Percentiles rank a stretch among this genome's conserved stretches.
These are phyloP conservation scores for Alligator sinensis DNA, from an alignment of 2,113 vertebrate genomes.

Conservation along the genomic window DNA sequence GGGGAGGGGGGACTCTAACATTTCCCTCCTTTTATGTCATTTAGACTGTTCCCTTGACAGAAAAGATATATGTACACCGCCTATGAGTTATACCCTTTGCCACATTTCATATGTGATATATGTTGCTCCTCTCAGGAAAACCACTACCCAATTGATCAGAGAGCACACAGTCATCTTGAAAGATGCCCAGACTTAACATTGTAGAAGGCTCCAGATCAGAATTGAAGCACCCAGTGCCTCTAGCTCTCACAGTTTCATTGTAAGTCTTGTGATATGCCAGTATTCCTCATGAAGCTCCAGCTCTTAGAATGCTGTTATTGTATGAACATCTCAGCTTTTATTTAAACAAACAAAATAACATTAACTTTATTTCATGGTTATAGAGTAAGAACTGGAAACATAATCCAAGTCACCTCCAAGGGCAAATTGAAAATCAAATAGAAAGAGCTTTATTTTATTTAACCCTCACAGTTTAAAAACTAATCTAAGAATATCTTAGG, in stretches of 20 bases:
- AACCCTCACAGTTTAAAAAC: not conserved
- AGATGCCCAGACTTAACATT: not conserved
- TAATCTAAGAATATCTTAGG: not conserved
- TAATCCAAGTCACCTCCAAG: not conserved
- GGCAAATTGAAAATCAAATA: not conserved
- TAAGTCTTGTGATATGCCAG: not conserved
- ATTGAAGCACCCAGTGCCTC: not conserved
- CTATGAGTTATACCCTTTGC: not conserved
- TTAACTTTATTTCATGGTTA: not conserved
- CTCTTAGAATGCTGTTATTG: not conserved
- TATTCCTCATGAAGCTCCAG: not conserved
- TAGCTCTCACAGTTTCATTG: not conserved
- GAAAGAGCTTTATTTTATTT: not conserved
- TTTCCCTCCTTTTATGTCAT: not conserved
- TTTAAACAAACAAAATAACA: not conserved
- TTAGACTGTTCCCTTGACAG: not conserved
- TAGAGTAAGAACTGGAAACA: not conserved
- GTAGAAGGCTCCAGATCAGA: not conserved
- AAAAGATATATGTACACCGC: not conserved
- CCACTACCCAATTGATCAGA: not conserved
- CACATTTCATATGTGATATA: not conserved
- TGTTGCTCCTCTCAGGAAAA: not conserved
- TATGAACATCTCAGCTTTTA: not conserved
- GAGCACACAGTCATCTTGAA: not conserved
- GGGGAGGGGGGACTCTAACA: not conserved